Percentiles rank a stretch among this genome's conserved stretches.
phyloP scores from a whole-genome alignment of 2,113 vertebrate genomes.

The Furnarius figulus region DNA sequence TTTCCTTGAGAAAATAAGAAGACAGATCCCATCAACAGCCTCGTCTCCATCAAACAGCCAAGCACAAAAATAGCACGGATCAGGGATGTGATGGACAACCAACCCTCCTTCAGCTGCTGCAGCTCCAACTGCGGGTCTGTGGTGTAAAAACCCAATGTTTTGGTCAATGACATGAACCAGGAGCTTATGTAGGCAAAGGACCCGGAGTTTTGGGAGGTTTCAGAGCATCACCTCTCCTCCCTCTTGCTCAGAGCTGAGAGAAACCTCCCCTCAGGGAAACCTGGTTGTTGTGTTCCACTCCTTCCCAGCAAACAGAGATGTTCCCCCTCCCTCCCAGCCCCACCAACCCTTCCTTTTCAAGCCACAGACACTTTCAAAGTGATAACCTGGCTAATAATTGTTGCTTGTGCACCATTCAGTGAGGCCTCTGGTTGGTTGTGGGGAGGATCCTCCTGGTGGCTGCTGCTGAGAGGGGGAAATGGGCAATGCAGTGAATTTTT shows the following conservation, averaged over 20 bases:
- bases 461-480: slow-evolving; percentile 27
- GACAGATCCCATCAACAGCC: background rate
- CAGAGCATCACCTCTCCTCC: background rate
- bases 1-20: background rate
- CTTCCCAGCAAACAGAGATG: background rate
- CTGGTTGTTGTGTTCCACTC: background rate
- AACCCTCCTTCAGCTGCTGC: background rate
- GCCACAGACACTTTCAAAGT: background rate
- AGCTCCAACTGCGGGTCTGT: background rate
- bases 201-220: background rate
- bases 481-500: slow-evolving; percentile 17
- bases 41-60: background rate
- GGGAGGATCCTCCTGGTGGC: slow-evolving; percentile 18
- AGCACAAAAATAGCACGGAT: background rate
- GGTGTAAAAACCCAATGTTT: background rate
- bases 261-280: background rate
- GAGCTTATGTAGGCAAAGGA: background rate
- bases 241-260: background rate
- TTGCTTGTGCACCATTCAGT: slow-evolving; percentile 15
- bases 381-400: background rate
- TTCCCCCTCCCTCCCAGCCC: background rate
- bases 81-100: background rate
- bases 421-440: slow-evolving; percentile 46
- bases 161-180: background rate
- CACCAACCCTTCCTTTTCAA: background rate